These are phyloP conservation scores for Drosophila ustulata DNA, from an alignment of 2,888 invertebrate genomes.

Conservation along the genomic window DNA sequence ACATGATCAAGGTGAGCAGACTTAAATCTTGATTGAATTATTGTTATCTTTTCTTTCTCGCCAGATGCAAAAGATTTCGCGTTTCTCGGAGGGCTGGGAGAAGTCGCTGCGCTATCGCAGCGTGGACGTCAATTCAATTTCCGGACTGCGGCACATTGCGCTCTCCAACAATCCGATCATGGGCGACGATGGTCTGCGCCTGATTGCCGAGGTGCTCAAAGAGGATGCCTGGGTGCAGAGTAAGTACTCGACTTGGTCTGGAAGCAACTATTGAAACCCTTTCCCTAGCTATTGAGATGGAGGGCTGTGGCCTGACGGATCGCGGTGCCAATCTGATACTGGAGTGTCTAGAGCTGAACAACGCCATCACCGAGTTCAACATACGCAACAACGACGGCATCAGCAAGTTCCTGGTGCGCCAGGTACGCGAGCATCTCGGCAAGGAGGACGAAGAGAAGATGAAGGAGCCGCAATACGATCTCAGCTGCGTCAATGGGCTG, in stretches of 20 bases:
- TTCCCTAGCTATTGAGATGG: constrained; percentile 88
- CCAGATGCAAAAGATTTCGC: constrained; percentile 89
- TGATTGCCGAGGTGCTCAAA: constrained; percentile 89
- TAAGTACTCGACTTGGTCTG: constrained; percentile 58
- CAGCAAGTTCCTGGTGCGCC: constrained; percentile 85
- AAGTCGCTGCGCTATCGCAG: constrained; percentile 91
- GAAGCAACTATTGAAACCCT: too few species aligned
- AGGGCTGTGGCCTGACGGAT: constrained; percentile 90
- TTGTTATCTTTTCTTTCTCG: constrained; percentile 24
- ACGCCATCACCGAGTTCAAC: constrained; percentile 89
- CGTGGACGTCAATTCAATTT: constrained; percentile 90
- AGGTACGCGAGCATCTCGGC: constrained; percentile 86
- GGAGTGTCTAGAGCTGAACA: constrained; percentile 88
- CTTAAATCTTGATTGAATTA: not conserved
- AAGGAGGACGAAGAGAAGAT: constrained; percentile 77
- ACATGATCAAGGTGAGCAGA: constrained; percentile 87
- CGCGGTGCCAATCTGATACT: constrained; percentile 86
- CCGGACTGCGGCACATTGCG: constrained; percentile 89
- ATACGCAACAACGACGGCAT: constrained; percentile 88
- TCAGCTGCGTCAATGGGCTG: constrained; percentile 60
- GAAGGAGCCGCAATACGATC: constrained; percentile 77
- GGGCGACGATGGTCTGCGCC: constrained; percentile 88
- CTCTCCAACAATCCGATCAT: constrained; percentile 90
- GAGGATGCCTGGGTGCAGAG: constrained; percentile 93
- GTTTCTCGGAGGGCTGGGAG: constrained; percentile 93